A percentile compares a stretch with the other conserved stretches of the same genome.
phyloP scores from a whole-genome alignment of 1,140 invertebrate genomes.

The Cydia splendana region DNA sequence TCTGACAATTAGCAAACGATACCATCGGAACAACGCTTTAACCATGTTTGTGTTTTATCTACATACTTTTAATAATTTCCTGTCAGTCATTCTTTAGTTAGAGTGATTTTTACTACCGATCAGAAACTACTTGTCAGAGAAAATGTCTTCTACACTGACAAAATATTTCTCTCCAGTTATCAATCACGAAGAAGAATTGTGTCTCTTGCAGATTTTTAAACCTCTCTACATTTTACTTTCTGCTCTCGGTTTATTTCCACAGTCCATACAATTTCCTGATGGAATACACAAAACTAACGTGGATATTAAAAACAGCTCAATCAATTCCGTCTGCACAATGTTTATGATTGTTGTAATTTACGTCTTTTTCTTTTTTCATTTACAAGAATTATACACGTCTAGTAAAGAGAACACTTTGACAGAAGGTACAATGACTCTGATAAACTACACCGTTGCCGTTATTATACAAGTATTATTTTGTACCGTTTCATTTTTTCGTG shows the following conservation, averaged over 20 bases:
- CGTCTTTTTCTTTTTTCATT: background rate
- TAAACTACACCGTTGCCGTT: background rate
- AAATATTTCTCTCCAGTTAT: conserved; percentile 14
- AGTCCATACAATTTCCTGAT: background rate
- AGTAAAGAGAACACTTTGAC: background rate
- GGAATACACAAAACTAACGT: background rate
- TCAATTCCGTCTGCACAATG: background rate
- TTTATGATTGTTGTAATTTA: background rate
- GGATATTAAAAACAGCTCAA: background rate
- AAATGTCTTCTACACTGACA: background rate
- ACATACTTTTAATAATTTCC: no score
- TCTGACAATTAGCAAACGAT: background rate
- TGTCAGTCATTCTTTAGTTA: background rate
- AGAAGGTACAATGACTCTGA: background rate
- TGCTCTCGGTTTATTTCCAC: background rate
- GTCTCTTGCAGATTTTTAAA: conserved; percentile 10
- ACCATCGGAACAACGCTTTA: background rate
- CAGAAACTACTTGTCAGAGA: background rate
- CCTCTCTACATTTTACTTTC: background rate
- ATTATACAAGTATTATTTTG: background rate
- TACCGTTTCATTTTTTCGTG: background rate
- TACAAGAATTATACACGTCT: background rate
- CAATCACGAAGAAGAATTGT: background rate
- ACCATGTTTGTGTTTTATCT: background rate
- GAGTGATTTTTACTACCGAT: background rate